These are phyloP conservation scores for Archegozetes longisetosus DNA, from an alignment of 1,140 invertebrate genomes.

Conservation along the genomic window DNA sequence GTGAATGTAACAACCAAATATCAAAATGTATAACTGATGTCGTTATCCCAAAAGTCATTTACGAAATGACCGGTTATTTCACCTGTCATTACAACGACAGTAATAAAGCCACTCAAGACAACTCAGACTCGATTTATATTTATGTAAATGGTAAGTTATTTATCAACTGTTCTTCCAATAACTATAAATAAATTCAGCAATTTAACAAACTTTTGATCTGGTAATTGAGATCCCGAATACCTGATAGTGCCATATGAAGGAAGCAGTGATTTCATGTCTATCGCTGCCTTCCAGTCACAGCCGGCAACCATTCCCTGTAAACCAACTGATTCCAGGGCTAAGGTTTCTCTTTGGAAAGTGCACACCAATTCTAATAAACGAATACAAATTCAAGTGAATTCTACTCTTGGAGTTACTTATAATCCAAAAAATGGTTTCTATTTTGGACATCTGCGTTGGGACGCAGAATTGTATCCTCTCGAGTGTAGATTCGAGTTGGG, in stretches of 20 bases:
- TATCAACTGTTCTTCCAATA: too few species aligned
- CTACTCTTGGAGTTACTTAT: slow-evolving; percentile 14
- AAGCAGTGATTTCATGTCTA: slow-evolving; percentile 8
- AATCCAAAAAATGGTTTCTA: slow-evolving; percentile 19
- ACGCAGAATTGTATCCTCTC: slow-evolving; percentile 7
- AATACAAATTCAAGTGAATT: slow-evolving; percentile 6
- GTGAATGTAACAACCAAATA: background rate
- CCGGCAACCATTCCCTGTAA: slow-evolving; percentile 18
- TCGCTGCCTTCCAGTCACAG: slow-evolving; percentile 12
- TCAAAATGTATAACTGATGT: slow-evolving; percentile 1
- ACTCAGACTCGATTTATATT: slow-evolving; percentile 14
- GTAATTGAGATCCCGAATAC: slow-evolving; percentile 17
- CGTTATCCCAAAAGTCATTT: background rate
- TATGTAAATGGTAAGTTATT: slow-evolving; percentile 18
- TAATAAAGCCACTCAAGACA: background rate
- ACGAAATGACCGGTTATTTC: slow-evolving; percentile 15
- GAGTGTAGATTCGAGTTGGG: slow-evolving; percentile 12
- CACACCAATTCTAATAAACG: slow-evolving; percentile 4
- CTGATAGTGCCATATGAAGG: slow-evolving; percentile 17
- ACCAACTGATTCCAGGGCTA: slow-evolving; percentile 16
- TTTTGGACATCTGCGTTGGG: slow-evolving; percentile 16
- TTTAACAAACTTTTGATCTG: background rate
- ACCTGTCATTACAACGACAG: slow-evolving; percentile 16
- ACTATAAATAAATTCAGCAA: too few species aligned
- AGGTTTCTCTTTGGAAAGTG: slow-evolving; percentile 19